A percentile compares a stretch with the other conserved stretches of the same genome.
Evolutionary conservation across 2,797 vertebrate genomes (phyloP).

Genomic region (Megaceryle alcyon): DNA sequence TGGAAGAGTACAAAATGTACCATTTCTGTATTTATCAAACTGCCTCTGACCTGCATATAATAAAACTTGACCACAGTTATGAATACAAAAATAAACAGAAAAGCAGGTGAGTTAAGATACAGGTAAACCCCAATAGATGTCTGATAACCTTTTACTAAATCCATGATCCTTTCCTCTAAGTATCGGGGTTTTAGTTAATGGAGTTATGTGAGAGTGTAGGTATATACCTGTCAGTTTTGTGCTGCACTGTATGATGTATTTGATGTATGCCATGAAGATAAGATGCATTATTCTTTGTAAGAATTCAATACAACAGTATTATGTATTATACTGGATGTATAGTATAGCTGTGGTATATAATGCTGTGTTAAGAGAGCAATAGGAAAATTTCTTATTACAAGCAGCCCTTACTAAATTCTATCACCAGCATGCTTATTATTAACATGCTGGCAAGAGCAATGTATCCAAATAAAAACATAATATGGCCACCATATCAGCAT

Average conservation of each 20-base stretch:
- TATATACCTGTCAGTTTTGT: neutral
- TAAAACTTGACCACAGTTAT: neutral
- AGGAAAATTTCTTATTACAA: neutral
- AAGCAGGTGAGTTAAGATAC: neutral
- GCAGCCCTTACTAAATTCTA: neutral
- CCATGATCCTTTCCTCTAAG: neutral
- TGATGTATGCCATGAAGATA: neutral
- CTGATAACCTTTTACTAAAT: neutral
- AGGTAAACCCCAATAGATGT: neutral
- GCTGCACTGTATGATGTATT: neutral
- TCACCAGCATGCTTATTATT: neutral
- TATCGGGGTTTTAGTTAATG: neutral
- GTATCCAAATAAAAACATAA: neutral
- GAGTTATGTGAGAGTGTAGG: fast-evolving
- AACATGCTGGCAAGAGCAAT: neutral
- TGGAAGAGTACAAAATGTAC: neutral
- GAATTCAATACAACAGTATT: neutral
- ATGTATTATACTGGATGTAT: neutral
- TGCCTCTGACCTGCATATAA: neutral
- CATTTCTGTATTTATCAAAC: conserved; percentile 20
- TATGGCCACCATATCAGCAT: neutral
- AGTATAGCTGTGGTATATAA: neutral
- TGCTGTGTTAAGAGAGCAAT: neutral
- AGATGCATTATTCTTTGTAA: neutral
- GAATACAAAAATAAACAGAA: neutral